Base-by-base conservation (phyloP, 2,797 vertebrate genomes). In the Scolopax rusticola region DNA sequence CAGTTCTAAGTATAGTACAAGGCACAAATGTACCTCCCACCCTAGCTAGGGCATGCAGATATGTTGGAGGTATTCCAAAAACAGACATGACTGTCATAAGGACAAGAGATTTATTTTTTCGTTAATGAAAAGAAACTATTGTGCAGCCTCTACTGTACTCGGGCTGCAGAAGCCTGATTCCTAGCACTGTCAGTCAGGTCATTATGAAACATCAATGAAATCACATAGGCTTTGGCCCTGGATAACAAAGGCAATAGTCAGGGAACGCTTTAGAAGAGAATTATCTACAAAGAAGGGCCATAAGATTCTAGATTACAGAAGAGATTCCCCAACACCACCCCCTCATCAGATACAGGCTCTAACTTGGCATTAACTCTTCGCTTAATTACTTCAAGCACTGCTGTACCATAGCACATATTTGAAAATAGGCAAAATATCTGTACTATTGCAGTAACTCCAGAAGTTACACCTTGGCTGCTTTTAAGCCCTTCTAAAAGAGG, bases 81-180 rank as follows among this genome's bases (percentile, higher is more conserved):
- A 12, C 79, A 94, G 89, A 87, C 63, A 92, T 2, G 0, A 82
- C 93, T 94, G 87, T 74, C 33, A n/a, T 87, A 91, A 41, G 51
- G 94, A 98, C 97, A 98, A 97, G 96, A 96, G 95, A 95, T 57
- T 87, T 95, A 95, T 70, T 82, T 90, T 97, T 98, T 80, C 95
- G 67, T 87, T 61, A 81, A 92, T 95, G 97, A 97, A 97, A 97
- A 77, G 73, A 74, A 87, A 69, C 92, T 79, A 92, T 96, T 97
- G 97, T 97, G 92, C 71, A 87, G 71, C 54, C 84, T 56, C 91
- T 94, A 95, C 97, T 95, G 97, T 94, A 94, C 80, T 88, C 40
- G 18, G 91, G 68, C 71, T 91, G 89, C 59, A 86, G 74, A 56
- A 92, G 84, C 60, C 84, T 18, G 68, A 95, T 75, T 91, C 95